Evolutionary conservation across 2,113 vertebrate species (phyloP), one percentile per base, ranked within the genome.

Genomic region (Symphodus melops): DNA sequence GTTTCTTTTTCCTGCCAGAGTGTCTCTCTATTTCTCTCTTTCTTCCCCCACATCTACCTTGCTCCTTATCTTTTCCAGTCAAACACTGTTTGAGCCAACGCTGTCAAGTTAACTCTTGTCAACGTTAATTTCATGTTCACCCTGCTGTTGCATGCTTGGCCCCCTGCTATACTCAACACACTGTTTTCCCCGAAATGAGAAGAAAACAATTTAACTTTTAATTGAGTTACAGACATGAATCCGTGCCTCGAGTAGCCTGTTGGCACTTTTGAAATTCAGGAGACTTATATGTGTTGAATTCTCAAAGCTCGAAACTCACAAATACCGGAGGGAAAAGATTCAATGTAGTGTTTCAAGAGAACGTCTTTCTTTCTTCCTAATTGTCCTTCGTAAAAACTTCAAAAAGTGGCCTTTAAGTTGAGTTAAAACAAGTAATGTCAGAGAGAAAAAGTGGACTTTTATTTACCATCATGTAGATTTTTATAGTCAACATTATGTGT

Each of bases 181-280:
- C 48, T 25, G n/a, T 70, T 71, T 69, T 4, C 58, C 64, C 42
- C 59, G 13, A 56, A 66, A 81, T 56, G 33, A 81, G 77, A 76
- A 53, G 72, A 86, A 89, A 86, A 82, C 73, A 63, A 70, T 79
- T 82, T 11, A 4, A 86, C 74, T 79, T 86, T 82, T 82, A 70
- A 89, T 81, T 81, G 28, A 55, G 36, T 79, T 70, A 13, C 53
- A 60, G 66, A 28, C 52, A 5, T 41, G 64, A 70, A 51, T 72
- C 16, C 33, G 20, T 78, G 51, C 60, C 16, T 67, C 37, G 21
- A 54, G 71, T 73, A 71, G 63, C 56, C 53, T 73, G 58, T 64
- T 75, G 77, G 68, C 25, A 13, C 17, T 16, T 39, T 39, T 37
- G 52, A 41, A 19, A 56, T 23, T 65, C 49, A 42, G 42, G 42